Evolutionary conservation across 2,888 invertebrate genomes (phyloP), one percentile per base, ranked within the genome.

Genomic region (Allophyes oxyacanthae): DNA sequence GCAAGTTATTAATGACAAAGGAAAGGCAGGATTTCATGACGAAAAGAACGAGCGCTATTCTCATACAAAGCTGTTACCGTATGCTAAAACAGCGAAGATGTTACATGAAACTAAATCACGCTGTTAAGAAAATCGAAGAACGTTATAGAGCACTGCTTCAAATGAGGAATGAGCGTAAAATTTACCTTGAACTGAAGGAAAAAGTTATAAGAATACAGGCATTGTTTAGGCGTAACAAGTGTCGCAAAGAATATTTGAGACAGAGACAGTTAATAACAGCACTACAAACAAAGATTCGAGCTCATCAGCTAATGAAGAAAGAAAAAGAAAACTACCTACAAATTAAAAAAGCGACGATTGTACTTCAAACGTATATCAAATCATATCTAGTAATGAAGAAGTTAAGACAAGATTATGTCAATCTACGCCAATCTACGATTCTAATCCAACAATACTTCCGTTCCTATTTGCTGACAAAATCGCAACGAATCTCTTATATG

Each of bases 241-340:
- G 86, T 2, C 91, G 90, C 7, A 77, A 81, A 20, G 77, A 86
- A 14, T 95, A 92, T 60, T 60, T 79, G 8, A 75, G 72, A 33
- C 77, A 77, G 3, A 84, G 79, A 40, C 77, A 83, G 14, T 79
- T 90, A 9, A 86, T 90, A 25, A 79, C 94, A 10, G 64, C 70
- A 1, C 79, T 96, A 42, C 96, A 96, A 71, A 86, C 83, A 50
- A 92, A 87, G 82, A 91, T 94, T 75, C 91, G 94, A 70, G 94
- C 94, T 0, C 81, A 84, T 6, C 84, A 82, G 37, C 46, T 85
- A 20, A 93, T 93, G 83, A 86, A 82, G 44, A 74, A 73, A 42
- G 81, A 88, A 13, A 90, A 91, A 45, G 52, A 76, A 1, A 52
- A 81, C 0, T 96, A 88, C 71, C 51, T 91, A 0, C 61, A 78